Base-by-base conservation (phyloP, 2,797 vertebrate genomes). In the Pelobates cultripes region DNA sequence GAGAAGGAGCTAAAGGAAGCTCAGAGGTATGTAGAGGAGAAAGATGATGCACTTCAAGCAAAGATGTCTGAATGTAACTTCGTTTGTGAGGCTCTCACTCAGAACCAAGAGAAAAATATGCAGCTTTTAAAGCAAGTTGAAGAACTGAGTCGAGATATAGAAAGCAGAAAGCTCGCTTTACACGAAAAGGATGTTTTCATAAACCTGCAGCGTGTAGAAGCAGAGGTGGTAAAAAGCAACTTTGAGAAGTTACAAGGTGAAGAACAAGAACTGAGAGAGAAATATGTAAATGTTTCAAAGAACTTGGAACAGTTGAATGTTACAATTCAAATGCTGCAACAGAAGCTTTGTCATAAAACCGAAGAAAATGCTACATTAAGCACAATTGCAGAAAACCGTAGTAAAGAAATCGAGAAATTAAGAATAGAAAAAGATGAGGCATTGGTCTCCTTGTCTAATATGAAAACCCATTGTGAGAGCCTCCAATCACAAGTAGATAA, bases 101-200 rank as follows among this genome's bases (percentile, higher is more conserved):
- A 89, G 2, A 91, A 90, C 12, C 89, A 94, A 84, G 94, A 96
- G 67, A 91, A 91, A 0, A 72, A 92, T 0, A 84, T 89, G 0
- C 83, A 92, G 74, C 89, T 96, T 7, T 92, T 96, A 86, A 92
- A 95, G n/a, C 93, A 96, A 86, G 88, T 92, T 12, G 85, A 87
- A 4, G 92, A 88, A 17, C 57, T 95, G 40, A 94, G 92, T 86
- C 86, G 90, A 3, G 91, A 88, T n/a, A 89, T 96, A 8, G 83
- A 93, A 89, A 88, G 93, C 84, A 95, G 91, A 60, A 94, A 92
- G 7, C 66, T 66, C 0, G 44, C 80, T 83, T 40, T 95, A 4
- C 91, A 93, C 78, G 92, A 95, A 87, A 94, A 90, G 73, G 86
- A 81, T 2, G 85, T 88, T 66, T 89, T 95, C 17, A 88, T 89